These are phyloP conservation scores for Biston stratarius DNA, from an alignment of 2,888 invertebrate species.

Conservation along the genomic window DNA sequence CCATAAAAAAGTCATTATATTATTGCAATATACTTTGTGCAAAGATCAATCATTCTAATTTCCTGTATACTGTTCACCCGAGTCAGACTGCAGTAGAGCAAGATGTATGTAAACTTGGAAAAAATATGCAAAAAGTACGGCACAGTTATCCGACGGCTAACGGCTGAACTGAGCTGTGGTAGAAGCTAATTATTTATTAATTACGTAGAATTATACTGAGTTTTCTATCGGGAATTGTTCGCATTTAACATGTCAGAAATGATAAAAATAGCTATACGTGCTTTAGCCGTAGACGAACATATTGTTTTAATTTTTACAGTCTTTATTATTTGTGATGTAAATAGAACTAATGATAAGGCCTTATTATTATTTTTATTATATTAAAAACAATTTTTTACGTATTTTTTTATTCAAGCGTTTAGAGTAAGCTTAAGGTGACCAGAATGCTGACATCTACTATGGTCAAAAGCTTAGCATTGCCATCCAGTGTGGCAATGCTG, in stretches of 20 bases:
- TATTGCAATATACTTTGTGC: slow-evolving; percentile 12
- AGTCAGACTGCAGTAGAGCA: slow-evolving; percentile 34
- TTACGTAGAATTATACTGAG: slow-evolving; percentile 10
- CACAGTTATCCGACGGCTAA: slow-evolving; percentile 19
- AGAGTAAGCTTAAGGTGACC: too few species aligned
- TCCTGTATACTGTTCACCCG: slow-evolving; percentile 36
- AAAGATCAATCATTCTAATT: slow-evolving; percentile 36
- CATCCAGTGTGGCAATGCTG: too few species aligned
- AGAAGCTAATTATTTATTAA: slow-evolving; percentile 14
- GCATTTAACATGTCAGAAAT: neutral
- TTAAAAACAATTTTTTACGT: too few species aligned
- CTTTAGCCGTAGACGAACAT: too few species aligned
- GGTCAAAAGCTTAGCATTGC: too few species aligned
- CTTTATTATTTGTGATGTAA: too few species aligned
- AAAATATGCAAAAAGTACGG: slow-evolving; percentile 26
- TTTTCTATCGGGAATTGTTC: neutral
- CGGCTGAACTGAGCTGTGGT: slow-evolving; percentile 27
- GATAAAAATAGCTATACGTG: neutral
- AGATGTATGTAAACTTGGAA: slow-evolving; percentile 25
- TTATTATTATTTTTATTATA: too few species aligned
- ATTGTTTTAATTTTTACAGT: too few species aligned
- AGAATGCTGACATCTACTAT: too few species aligned
- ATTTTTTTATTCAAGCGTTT: too few species aligned
- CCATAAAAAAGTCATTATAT: neutral
- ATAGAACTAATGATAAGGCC: too few species aligned